These are phyloP conservation scores for Helicolenus hilgendorfi DNA, from an alignment of 2,797 vertebrate species.

Conservation along the genomic window DNA sequence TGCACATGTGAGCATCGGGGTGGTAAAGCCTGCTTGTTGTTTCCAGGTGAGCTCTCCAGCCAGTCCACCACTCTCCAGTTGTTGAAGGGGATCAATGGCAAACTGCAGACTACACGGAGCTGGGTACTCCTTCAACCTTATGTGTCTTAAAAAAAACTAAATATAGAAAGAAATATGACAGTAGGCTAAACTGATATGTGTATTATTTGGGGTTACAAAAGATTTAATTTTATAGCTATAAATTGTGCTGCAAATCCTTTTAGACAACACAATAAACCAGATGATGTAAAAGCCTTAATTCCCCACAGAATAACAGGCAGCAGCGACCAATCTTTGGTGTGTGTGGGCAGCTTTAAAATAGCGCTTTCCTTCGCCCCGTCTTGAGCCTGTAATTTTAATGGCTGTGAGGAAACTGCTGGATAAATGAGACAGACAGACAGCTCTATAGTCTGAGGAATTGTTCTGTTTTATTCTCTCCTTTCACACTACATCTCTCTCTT, in stretches of 20 bases:
- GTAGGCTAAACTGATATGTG: neutral
- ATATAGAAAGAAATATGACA: neutral
- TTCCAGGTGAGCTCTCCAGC: slow-evolving; percentile 83
- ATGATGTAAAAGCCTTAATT: slow-evolving; percentile 73
- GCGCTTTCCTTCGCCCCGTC: slow-evolving; percentile 24
- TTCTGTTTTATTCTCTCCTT: slow-evolving; percentile 60
- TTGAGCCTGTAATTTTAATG: slow-evolving; percentile 76
- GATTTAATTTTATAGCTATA: slow-evolving; percentile 47
- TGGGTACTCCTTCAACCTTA: neutral
- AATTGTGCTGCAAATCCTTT: slow-evolving; percentile 62
- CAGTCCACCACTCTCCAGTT: slow-evolving; percentile 51
- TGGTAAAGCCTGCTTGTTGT: slow-evolving; percentile 70
- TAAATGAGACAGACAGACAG: slow-evolving; percentile 67
- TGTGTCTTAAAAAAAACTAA: neutral
- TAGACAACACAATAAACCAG: slow-evolving; percentile 66
- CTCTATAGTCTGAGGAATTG: slow-evolving; percentile 52
- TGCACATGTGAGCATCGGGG: slow-evolving; percentile 74
- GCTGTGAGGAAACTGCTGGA: slow-evolving; percentile 58
- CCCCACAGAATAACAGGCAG: slow-evolving; percentile 60
- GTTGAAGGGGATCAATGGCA: slow-evolving; percentile 62
- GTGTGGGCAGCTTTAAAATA: slow-evolving; percentile 82
- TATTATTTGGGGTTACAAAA: slow-evolving; percentile 31
- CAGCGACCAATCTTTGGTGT: slow-evolving; percentile 55
- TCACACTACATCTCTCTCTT: slow-evolving; percentile 41
- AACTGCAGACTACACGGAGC: slow-evolving; percentile 1